These are phyloP conservation scores for Lamellibrachia luymesi DNA, from an alignment of 1,140 invertebrate genomes.

Conservation along the genomic window DNA sequence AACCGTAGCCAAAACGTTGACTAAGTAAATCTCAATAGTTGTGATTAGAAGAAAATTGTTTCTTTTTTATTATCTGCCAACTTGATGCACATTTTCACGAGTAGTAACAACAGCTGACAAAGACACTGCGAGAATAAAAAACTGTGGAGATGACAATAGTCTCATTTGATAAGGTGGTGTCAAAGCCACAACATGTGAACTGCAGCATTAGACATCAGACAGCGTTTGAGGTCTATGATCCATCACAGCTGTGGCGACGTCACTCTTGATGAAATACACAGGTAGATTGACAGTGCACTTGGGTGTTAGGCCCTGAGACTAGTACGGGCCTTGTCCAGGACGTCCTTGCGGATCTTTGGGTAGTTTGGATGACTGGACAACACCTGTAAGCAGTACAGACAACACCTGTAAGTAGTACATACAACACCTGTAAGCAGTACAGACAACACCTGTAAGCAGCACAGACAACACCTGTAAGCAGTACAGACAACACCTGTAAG, in stretches of 20 bases:
- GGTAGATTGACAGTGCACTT: not conserved
- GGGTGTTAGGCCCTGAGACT: constrained; percentile 70
- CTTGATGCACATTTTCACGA: no score
- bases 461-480: no score
- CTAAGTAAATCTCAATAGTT: no score
- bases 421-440: no score
- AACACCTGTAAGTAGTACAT: not conserved
- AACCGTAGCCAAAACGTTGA: no score
- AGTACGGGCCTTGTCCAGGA: constrained; percentile 88
- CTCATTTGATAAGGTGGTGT: not conserved
- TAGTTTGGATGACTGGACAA: constrained; percentile 81
- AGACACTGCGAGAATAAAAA: not conserved
- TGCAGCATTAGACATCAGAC: not conserved
- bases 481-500: no score
- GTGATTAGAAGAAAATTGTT: no score
- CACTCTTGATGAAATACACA: no score
- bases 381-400: constrained; percentile 54
- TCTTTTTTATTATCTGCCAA: no score
- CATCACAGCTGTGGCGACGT: not conserved
- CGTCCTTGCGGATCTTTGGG: constrained; percentile 87
- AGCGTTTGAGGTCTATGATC: not conserved
- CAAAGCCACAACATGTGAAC: not conserved
- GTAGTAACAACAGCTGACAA: not conserved
- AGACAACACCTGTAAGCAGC: no score
- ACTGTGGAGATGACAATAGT: not conserved